Evolutionary conservation across 2,797 vertebrate genomes (phyloP).

Genomic region (Salarias fasciatus): DNA sequence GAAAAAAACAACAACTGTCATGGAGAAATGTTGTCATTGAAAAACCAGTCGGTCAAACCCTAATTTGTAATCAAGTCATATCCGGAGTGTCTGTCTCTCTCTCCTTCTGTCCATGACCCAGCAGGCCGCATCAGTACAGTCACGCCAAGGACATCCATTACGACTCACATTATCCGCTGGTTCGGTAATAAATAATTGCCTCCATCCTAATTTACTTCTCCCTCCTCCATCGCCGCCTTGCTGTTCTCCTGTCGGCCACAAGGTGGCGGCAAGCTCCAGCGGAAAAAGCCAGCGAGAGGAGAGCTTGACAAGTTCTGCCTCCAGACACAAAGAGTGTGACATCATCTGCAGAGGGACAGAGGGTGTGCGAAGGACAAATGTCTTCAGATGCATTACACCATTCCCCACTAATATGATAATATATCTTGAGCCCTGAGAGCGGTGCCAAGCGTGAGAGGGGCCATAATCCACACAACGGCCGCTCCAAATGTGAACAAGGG

Average conservation of each 20-base stretch:
- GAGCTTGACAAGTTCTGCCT: conserved; percentile 40
- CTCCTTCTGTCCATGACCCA: conserved; percentile 48
- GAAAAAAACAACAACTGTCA: background rate
- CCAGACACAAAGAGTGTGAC: conserved; percentile 72
- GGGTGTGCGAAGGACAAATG: conserved; percentile 80
- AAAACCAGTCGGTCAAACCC: conserved; percentile 13
- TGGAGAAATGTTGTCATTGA: conserved; percentile 12
- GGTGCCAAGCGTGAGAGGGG: conserved; percentile 66
- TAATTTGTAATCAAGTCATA: conserved; percentile 54
- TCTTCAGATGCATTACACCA: conserved; percentile 79
- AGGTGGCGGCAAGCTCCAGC: conserved; percentile 54
- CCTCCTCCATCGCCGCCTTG: background rate
- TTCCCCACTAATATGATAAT: conserved; percentile 77
- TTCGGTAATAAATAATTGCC: conserved; percentile 53
- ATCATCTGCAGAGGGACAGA: conserved; percentile 73
- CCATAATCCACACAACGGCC: conserved; percentile 67
- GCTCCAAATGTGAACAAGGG: conserved; percentile 64
- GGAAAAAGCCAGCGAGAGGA: conserved; percentile 14
- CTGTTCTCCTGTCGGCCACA: background rate
- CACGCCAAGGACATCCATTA: conserved; percentile 63
- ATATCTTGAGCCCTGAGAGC: conserved; percentile 59
- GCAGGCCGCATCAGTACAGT: conserved; percentile 32
- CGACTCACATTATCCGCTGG: conserved; percentile 52
- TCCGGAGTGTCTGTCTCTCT: conserved; percentile 46
- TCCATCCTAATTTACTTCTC: conserved; percentile 23